Percentiles rank a stretch among this genome's conserved stretches.
These are phyloP conservation scores for Cepaea hortensis DNA, from an alignment of 2,888 invertebrate species.

Conservation along the genomic window DNA sequence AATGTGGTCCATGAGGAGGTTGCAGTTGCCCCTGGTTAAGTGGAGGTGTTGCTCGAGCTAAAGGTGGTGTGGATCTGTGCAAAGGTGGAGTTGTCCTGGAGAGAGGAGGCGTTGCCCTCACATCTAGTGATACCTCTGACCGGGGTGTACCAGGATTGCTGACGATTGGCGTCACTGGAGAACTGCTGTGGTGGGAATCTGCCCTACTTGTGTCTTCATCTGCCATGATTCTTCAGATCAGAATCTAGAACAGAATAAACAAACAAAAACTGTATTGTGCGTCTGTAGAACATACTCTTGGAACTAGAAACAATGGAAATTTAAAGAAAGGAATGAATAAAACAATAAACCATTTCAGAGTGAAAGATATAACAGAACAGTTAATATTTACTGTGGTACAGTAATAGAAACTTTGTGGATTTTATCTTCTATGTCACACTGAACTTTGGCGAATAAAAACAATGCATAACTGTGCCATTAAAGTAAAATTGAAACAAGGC, in stretches of 20 bases:
- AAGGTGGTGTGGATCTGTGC: slow-evolving; percentile 46
- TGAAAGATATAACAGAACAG: too few relatives aligned
- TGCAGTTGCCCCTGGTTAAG: slow-evolving; percentile 47
- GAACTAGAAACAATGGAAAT: neutral
- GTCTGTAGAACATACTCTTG: neutral
- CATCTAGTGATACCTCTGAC: slow-evolving; percentile 65
- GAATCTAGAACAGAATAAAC: neutral
- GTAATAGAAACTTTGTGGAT: too few relatives aligned
- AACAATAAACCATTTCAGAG: neutral
- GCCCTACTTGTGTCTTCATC: slow-evolving; percentile 55
- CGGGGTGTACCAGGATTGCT: slow-evolving; percentile 75
- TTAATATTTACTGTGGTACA: too few relatives aligned
- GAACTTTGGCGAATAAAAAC: too few relatives aligned
- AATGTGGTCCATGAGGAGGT: slow-evolving; percentile 55
- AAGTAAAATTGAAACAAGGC: too few relatives aligned
- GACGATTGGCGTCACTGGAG: slow-evolving; percentile 65
- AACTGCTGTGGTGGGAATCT: slow-evolving; percentile 56
- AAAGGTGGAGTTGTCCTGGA: slow-evolving; percentile 51
- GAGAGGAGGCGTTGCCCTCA: slow-evolving; percentile 67
- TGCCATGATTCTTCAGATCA: slow-evolving; percentile 51
- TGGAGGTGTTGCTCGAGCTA: slow-evolving; percentile 49
- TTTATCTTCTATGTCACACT: too few relatives aligned
- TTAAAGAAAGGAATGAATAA: neutral
- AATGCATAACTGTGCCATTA: too few relatives aligned
- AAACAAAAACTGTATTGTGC: too few relatives aligned